Evolutionary conservation across 1,140 invertebrate species (phyloP).

Genomic region (Physella acuta): DNA sequence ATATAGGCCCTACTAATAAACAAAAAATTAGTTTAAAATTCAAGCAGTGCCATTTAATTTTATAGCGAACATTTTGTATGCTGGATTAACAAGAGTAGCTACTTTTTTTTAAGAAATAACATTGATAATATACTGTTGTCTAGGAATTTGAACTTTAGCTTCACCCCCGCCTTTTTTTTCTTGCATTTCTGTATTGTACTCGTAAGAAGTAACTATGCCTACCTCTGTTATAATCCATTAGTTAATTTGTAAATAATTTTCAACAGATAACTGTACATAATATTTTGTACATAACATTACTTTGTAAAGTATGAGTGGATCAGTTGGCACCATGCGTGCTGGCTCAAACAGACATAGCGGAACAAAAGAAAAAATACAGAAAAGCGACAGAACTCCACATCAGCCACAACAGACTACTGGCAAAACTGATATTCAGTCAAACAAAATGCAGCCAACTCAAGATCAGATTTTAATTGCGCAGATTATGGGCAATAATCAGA

Average conservation of each 20-base stretch:
- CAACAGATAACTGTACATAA: constrained; percentile 20
- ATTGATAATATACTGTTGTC: too few species aligned
- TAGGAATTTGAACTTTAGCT: too few species aligned
- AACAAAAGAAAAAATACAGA: constrained; percentile 19
- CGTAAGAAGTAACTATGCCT: too few species aligned
- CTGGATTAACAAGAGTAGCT: too few species aligned
- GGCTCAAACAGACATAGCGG: constrained; percentile 24
- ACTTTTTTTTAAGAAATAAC: too few species aligned
- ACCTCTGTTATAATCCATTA: too few species aligned
- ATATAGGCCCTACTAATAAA: too few species aligned
- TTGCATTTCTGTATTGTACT: too few species aligned
- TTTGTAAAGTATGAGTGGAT: constrained; percentile 27
- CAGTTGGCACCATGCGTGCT: constrained; percentile 27
- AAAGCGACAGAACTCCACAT: constrained; percentile 5
- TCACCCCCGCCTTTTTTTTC: too few species aligned
- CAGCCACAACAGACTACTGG: constrained; percentile 11
- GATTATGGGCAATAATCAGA: constrained; percentile 39
- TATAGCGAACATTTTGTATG: too few species aligned
- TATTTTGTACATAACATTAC: constrained; percentile 24
- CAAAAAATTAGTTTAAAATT: too few species aligned
- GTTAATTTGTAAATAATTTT: constrained; percentile 12
- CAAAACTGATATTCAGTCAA: constrained; percentile 17
- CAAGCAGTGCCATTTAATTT: too few species aligned
- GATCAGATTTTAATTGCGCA: constrained; percentile 48
- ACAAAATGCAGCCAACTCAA: constrained; percentile 39